Base-by-base conservation (phyloP, 2,797 vertebrate genomes). In the Psittacula echo region DNA sequence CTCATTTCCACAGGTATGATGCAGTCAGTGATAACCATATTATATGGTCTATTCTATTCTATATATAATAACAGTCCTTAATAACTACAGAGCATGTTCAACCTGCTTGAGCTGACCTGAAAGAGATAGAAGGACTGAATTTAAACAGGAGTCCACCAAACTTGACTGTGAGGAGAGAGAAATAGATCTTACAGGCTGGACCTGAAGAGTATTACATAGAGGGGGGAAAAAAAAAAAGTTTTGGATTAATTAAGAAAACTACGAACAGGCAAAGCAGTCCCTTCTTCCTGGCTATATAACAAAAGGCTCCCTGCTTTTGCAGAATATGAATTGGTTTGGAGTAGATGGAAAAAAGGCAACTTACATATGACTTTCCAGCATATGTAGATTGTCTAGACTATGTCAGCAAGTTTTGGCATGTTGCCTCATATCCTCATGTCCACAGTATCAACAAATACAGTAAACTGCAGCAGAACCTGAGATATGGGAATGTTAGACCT, bases 341-440 rank as follows among this genome's bases (percentile, higher is more conserved):
- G 29, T 37, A 66, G 10, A 42, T 17, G 3, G 3, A 18, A 75
- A 68, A 68, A 74, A 67, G 6, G 17, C n/a, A 73, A 30, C 12
- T 90, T 47, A 41, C 0, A 0, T 47, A 34, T 53, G 12, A 1
- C 22, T 58, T 90, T 56, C 42, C 13, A 62, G 4, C 4, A 24
- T 10, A 32, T 0, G 0, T 8, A 68, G 26, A 2, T 27, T 50
- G 20, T 66, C n/a, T 37, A 24, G 10, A 41, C 8, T 47, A 61
- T 67, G 5, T 32, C 5, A 37, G 50, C 7, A 71, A 80, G 24
- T 64, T 91, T 60, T 85, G 9, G 5, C 1, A 2, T 16, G 27
- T 23, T 84, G 20, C 6, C 80, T 24, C 7, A 23, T 37, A 44
- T 34, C 3, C 2, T 62, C 13, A 4, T 26, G 13, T 61, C 22